Evolutionary conservation across 1,140 invertebrate genomes (phyloP), one percentile per base, ranked within the genome.

Genomic region (Drosophila watanabei): DNA sequence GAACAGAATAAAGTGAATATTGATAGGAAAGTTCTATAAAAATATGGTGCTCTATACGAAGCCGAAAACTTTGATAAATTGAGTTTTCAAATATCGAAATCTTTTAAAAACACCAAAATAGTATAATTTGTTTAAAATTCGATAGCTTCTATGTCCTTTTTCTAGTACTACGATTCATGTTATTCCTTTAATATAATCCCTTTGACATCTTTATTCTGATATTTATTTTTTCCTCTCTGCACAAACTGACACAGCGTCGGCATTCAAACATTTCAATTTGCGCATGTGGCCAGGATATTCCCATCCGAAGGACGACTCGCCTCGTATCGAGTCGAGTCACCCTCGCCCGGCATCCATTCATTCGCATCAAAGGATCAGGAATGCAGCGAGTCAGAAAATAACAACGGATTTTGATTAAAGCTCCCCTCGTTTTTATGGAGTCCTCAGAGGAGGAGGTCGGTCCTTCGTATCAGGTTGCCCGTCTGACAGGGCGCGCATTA

Each of bases 361-460:
- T 89, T 92, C 86, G 91, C 91, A 92, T 92, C 91, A 92, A 92
- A 92, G 92, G 92, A 93, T 93, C 92, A 93, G 79, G 80, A 77
- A 92, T 90, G 92, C 92, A 93, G 84, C 92, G 90, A 93, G 85
- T 92, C 92, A 93, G 92, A 93, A 93, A 93, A 93, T 93, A 93
- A 93, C 92, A 93, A 93, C 92, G 92, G 92, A 93, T 93, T 93
- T 93, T 93, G 92, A 93, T 93, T 93, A 93, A 93, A 92, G 89
- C 92, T 90, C 82, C 86, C 85, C 81, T 52, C 46, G 35, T 81
- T 92, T 92, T 91, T 91, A 91, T 91, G 78, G 78, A 91, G 87
- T 90, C 72, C 72, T 86, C 80, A 28, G 70, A 24, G 59, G 39
- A 57, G 48, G 63, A 57, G 48, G 51, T 35, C 33, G 18, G 24